These are phyloP conservation scores for Boleophthalmus pectinirostris DNA, from an alignment of 2,113 vertebrate species.

Conservation along the genomic window DNA sequence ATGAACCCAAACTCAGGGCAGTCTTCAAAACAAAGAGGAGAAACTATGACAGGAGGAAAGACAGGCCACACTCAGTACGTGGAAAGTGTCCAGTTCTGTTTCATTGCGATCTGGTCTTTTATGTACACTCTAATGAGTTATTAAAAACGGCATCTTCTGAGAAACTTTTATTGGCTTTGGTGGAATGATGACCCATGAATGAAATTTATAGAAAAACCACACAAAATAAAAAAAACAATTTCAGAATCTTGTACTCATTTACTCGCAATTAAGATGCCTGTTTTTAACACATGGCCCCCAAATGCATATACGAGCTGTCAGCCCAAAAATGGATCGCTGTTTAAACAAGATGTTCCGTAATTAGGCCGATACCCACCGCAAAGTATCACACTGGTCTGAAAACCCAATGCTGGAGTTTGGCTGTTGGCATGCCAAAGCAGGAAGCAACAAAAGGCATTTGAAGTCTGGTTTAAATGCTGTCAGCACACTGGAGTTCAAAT, in stretches of 20 bases:
- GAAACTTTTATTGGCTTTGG: conserved; percentile 36
- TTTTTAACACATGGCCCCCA: conserved; percentile 14
- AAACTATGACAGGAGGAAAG: conserved; percentile 12
- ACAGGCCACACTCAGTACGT: not conserved
- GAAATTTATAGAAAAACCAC: conserved; percentile 37
- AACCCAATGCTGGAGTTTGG: conserved; percentile 46
- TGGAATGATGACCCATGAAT: conserved; percentile 29
- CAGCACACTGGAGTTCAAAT: conserved; percentile 37
- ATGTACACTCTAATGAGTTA: conserved; percentile 12
- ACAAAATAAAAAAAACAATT: conserved; percentile 29
- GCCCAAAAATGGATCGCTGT: conserved; percentile 42
- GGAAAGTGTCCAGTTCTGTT: conserved; percentile 23
- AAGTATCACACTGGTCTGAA: conserved; percentile 36
- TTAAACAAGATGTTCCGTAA: conserved; percentile 52
- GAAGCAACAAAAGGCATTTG: conserved; percentile 35
- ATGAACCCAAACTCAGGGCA: conserved; percentile 4
- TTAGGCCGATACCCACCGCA: conserved; percentile 37
- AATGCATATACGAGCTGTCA: conserved; percentile 34
- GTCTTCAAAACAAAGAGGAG: not conserved
- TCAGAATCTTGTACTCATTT: conserved; percentile 40
- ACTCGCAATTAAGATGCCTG: conserved; percentile 41
- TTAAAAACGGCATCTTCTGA: conserved; percentile 36
- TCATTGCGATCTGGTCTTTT: conserved; percentile 21
- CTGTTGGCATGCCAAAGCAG: conserved; percentile 37
- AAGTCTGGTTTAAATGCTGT: conserved; percentile 41